Percentiles rank a stretch among this genome's conserved stretches.
Evolutionary conservation across 2,888 invertebrate genomes (phyloP).

Genomic region (Thymelicus lineola): DNA sequence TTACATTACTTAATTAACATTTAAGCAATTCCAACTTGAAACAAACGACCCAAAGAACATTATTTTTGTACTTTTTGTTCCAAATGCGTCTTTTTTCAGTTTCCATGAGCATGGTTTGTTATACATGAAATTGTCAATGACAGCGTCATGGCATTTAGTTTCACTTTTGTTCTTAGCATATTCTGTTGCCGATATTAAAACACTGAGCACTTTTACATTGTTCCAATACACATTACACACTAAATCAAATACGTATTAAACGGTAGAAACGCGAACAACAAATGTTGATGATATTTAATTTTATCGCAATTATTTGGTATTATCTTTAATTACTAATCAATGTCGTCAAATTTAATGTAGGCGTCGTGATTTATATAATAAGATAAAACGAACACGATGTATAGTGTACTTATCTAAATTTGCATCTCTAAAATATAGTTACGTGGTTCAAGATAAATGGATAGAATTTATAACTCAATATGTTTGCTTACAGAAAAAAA

Average conservation of each 20-base stretch:
- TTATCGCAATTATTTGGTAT: constrained; percentile 19
- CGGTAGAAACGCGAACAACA: constrained; percentile 27
- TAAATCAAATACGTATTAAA: constrained; percentile 11
- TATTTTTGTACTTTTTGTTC: constrained; percentile 64
- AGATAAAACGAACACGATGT: constrained; percentile 25
- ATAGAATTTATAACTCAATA: too few species aligned
- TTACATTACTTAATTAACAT: neutral
- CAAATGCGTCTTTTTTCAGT: constrained; percentile 63
- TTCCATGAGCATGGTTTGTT: constrained; percentile 66
- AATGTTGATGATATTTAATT: constrained; percentile 28
- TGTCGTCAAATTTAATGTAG: constrained; percentile 15
- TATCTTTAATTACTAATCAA: constrained; percentile 28
- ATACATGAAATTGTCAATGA: constrained; percentile 39
- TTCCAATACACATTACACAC: neutral
- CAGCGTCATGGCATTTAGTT: constrained; percentile 59
- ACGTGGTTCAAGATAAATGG: neutral
- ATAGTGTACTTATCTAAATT: constrained; percentile 41
- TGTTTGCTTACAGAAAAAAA: too few species aligned
- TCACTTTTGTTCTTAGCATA: constrained; percentile 52
- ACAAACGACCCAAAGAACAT: constrained; percentile 42
- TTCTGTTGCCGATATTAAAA: constrained; percentile 29
- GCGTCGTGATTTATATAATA: constrained; percentile 15
- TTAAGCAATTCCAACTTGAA: constrained; percentile 8
- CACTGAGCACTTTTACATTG: constrained; percentile 17
- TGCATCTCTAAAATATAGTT: constrained; percentile 9